Evolutionary conservation across 2,113 vertebrate genomes (phyloP), one percentile per base, ranked within the genome.

Genomic region (Notothenia rossii): DNA sequence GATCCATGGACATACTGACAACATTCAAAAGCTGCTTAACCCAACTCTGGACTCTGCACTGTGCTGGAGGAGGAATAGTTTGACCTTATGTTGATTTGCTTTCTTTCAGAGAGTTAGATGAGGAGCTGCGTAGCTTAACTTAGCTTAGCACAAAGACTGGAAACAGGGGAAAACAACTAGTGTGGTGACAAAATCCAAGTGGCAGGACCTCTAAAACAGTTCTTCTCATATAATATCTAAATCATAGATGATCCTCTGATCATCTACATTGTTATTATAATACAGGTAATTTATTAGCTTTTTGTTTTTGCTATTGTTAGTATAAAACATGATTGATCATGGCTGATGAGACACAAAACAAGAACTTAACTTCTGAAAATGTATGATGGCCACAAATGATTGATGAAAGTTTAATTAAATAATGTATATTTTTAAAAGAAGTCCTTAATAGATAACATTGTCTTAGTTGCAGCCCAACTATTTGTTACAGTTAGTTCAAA

Each of bases 61-160:
- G 58, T 14, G 61, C 5, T 51, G 20, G n/a, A 25, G 29, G 33
- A 60, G 43, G 14, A 53, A 51, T 45, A 9, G 54, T 20, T 33
- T 13, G 51, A 29, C 51, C 20, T 65, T 48, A n/a, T 29, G 3
- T 49, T 61, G 11, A 36, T 17, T 46, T 0, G 1, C 48, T 20
- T 59, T 43, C 7, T 25, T 53, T n/a, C 4, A 0, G 10, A 69
- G 48, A 53, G n/a, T 69, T 25, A 25, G 5, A 50, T 63, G 49
- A 54, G 33, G 25, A 15, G 25, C 51, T 56, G 10, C 10, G 56
- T 7, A 3, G 14, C 40, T 40, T 12, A 18, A 59, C 7, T 65
- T 54, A 77, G 65, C 56, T 53, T 46, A 69, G 48, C 65, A 33
- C 8, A 61, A 45, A 33, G n/a, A 46, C 11, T 60, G 46, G 25